A percentile compares a stretch with the other conserved stretches of the same genome.
Conservation (phyloP, 2,888 invertebrate genomes). For the Lottia gigantea region DNA sequence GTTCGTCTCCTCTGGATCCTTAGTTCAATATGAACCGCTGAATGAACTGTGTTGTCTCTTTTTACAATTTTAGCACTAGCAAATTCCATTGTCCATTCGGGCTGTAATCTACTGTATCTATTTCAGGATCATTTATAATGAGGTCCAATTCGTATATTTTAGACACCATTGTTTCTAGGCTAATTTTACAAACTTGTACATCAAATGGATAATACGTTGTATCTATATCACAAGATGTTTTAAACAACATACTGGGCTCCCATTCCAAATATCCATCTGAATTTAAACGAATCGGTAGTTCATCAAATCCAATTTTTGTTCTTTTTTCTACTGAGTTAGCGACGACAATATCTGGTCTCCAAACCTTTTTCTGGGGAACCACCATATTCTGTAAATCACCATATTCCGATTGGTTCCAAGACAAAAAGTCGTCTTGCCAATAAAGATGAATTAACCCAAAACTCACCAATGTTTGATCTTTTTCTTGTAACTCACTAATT, state of each 20-base stretch:
- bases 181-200: not conserved
- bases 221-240: not conserved
- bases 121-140: not conserved
- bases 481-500: not conserved
- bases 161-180: not conserved
- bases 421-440: not conserved
- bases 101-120: not conserved
- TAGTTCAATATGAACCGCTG: not conserved
- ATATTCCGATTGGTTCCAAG: not conserved
- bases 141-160: not conserved
- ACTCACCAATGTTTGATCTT: not conserved
- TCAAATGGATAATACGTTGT: not conserved
- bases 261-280: not conserved
- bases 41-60: too few species aligned
- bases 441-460: not conserved
- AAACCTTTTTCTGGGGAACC: not conserved
- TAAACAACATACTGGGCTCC: not conserved
- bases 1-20: not conserved
- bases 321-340: not conserved
- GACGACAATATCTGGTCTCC: not conserved
- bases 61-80: too few species aligned
- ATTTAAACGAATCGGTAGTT: not conserved
- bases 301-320: not conserved
- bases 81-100: not conserved
- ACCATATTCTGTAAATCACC: not conserved